A percentile compares a stretch with the other conserved stretches of the same genome.
phyloP scores from a whole-genome alignment of 2,797 vertebrate genomes.

The Atherinosoma microstoma region DNA sequence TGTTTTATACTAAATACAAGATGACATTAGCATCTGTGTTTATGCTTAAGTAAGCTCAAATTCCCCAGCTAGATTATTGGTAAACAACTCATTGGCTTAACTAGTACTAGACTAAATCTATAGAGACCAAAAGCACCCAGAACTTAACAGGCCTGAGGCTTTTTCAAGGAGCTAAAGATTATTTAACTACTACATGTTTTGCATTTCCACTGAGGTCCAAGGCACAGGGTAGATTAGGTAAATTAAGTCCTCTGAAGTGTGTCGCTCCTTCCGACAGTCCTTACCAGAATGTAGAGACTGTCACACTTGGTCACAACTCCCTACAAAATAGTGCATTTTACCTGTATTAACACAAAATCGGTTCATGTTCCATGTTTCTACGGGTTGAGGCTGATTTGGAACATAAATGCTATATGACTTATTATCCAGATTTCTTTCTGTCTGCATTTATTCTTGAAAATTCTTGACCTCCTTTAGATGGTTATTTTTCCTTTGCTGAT shows the following conservation, averaged over 20 bases:
- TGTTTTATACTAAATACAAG: conserved; percentile 21
- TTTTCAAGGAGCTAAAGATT: neutral
- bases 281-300: neutral
- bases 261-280: neutral
- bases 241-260: neutral
- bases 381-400: no score
- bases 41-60: conserved; percentile 4
- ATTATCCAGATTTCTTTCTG: no score
- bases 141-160: neutral
- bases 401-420: no score
- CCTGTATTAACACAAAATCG: no score
- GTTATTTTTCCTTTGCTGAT: neutral
- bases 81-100: conserved; percentile 10
- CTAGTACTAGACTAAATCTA: conserved; percentile 1
- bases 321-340: neutral
- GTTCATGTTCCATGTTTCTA: no score
- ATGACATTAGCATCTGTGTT: conserved; percentile 8
- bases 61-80: neutral
- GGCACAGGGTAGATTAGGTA: neutral
- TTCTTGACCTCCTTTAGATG: neutral
- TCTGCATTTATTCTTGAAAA: neutral
- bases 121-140: neutral
- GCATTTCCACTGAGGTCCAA: neutral
- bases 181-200: neutral
- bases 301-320: neutral